Conservation (phyloP, 2,113 vertebrate species). For the Natator depressus region DNA sequence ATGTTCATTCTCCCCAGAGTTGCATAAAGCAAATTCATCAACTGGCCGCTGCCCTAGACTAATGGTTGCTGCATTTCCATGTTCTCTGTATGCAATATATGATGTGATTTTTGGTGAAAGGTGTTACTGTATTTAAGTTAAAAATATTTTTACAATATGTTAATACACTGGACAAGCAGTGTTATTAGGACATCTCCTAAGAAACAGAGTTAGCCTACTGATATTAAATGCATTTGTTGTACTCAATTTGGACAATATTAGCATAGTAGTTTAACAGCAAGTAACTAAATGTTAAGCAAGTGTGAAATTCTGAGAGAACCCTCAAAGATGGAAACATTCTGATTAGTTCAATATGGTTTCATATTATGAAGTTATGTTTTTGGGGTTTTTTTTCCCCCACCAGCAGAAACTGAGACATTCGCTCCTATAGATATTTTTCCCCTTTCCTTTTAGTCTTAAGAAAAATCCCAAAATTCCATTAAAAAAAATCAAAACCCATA, state of each 20-base stretch:
- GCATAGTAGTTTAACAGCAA: not conserved
- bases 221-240: not conserved
- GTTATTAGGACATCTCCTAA: not conserved
- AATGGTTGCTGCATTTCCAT: no score
- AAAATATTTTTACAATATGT: not conserved
- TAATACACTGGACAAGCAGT: not conserved
- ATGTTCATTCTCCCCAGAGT: not conserved
- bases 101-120: not conserved
- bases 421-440: not conserved
- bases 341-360: not conserved
- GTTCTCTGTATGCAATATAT: not conserved
- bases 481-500: no score
- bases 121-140: not conserved
- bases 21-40: not conserved
- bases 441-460: fast-evolving
- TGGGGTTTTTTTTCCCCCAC: not conserved
- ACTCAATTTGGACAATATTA: not conserved
- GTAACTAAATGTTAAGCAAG: not conserved
- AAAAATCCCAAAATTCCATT: no score
- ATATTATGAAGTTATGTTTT: not conserved
- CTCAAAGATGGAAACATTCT: not conserved
- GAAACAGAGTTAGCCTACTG: not conserved
- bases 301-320: not conserved
- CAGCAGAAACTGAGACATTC: not conserved
- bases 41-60: not conserved